Evolutionary conservation across 2,888 invertebrate species (phyloP).

Genomic region (Synergus laeviventris): DNA sequence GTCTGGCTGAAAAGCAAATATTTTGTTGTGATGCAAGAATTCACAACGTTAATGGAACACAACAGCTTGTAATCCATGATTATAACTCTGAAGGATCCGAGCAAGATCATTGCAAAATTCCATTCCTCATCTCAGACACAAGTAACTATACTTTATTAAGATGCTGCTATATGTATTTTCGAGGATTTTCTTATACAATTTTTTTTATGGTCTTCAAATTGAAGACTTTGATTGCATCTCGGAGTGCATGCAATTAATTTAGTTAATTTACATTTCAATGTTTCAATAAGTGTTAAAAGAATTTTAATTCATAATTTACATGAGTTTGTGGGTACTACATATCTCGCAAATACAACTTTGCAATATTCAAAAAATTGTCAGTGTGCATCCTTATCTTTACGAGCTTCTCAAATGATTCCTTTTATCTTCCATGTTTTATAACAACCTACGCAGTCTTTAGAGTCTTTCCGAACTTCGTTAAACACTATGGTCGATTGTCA

Average conservation of each 20-base stretch:
- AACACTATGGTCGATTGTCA: conserved; percentile 18
- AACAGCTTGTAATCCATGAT: background rate
- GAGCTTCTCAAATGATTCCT: conserved; percentile 35
- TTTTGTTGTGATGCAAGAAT: conserved; percentile 73
- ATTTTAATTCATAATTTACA: conserved; percentile 16
- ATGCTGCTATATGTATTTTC: background rate
- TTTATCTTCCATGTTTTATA: conserved; percentile 29
- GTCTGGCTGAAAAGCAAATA: conserved; percentile 68
- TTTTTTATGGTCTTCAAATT: background rate
- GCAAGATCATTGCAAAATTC: background rate
- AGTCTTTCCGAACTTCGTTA: conserved; percentile 16
- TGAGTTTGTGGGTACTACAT: conserved; percentile 23
- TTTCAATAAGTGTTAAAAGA: background rate
- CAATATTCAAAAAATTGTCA: conserved; percentile 20
- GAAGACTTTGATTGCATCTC: background rate
- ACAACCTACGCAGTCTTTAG: conserved; percentile 17
- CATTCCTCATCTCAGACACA: background rate
- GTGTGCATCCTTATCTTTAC: conserved; percentile 29
- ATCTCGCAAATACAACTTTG: conserved; percentile 26
- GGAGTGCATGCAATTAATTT: background rate
- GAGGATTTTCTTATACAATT: too few relatives aligned
- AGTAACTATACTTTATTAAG: background rate
- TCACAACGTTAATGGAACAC: conserved; percentile 63
- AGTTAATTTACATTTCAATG: background rate
- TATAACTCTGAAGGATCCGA: background rate